Evolutionary conservation across 2,888 invertebrate genomes (phyloP), one percentile per base, ranked within the genome.

Genomic region (Cryptophagus acutangulus): DNA sequence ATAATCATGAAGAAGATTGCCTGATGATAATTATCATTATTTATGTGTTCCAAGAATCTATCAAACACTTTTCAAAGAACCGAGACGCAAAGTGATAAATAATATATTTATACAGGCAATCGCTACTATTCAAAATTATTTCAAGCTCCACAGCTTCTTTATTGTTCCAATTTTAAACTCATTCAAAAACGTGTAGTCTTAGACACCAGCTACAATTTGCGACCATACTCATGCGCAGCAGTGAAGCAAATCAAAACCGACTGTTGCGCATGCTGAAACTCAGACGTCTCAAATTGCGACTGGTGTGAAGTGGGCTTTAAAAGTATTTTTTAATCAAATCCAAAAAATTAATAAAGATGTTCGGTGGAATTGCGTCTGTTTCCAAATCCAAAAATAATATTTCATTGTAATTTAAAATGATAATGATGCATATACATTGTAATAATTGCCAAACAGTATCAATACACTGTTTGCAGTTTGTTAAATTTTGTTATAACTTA

Each of bases 51-150:
- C 9, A 20, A 9, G 20, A 20, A 20, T 6, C 36, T 49, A 50
- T 52, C 54, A 56, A 58, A 60, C 57, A 59, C 58, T 59, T 51
- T 58, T 60, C 59, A n/a, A 59, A 52, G 48, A 50, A 54, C 58
- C 57, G 48, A 58, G 58, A 60, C 55, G 57, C 57, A 65, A 65
- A 61, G 63, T 66, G 65, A 66, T 66, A 65, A 57, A 55, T n/a
- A n/a, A 57, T 61, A 61, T 61, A 62, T 61, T 62, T 62, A 63
- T 59, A 62, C 59, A 52, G 58, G 59, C 58, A 59, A 60, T 59
- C 55, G 60, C 59, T 61, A 59, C 59, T 61, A 40, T 33, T 36
- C 45, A 50, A 51, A 46, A 44, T 57, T 41, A 48, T 54, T 58
- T 51, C 36, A 43, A 57, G 52, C 55, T 58, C 51, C 59, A 60